A percentile compares a stretch with the other conserved stretches of the same genome.
phyloP scores from a whole-genome alignment of 30 jellyfish, hydroid and myxozoan species.

The Cassiopea andromeda region DNA sequence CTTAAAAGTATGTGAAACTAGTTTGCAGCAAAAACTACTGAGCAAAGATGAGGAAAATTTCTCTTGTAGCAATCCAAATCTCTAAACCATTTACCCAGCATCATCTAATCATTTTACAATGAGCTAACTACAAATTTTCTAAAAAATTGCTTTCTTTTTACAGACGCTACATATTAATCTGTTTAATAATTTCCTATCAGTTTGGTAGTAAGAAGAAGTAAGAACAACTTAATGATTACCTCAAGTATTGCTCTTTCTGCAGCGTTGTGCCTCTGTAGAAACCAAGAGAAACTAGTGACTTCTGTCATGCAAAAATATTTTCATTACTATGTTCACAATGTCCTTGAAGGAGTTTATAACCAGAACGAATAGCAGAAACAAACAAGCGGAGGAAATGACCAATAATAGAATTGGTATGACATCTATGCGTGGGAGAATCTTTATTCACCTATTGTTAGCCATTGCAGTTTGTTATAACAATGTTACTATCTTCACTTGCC shows the following conservation, averaged over 20 bases:
- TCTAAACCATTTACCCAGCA: too few species aligned
- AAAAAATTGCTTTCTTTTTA: too few species aligned
- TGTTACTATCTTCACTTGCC: not conserved
- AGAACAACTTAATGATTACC: not conserved
- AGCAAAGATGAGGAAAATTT: too few species aligned
- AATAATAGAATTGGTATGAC: not conserved
- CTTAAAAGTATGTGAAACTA: too few species aligned
- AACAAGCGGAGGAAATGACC: not conserved
- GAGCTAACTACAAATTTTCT: too few species aligned
- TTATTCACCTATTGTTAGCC: not conserved
- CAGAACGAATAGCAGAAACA: not conserved
- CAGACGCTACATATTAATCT: too few species aligned
- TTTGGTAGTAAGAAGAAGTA: not conserved
- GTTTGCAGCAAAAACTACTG: too few species aligned
- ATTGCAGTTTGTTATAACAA: not conserved
- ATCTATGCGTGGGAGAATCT: slow-evolving; percentile 10
- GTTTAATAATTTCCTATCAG: too few species aligned
- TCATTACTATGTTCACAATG: too few species aligned
- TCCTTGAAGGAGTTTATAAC: not conserved
- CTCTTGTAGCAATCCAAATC: too few species aligned
- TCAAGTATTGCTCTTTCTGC: not conserved
- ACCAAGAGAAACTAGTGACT: not conserved
- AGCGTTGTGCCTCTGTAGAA: not conserved
- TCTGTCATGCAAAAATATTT: not conserved
- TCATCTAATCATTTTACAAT: too few species aligned